phyloP scores from a whole-genome alignment of 2,888 invertebrate species.

The Drosophila infuscata region DNA sequence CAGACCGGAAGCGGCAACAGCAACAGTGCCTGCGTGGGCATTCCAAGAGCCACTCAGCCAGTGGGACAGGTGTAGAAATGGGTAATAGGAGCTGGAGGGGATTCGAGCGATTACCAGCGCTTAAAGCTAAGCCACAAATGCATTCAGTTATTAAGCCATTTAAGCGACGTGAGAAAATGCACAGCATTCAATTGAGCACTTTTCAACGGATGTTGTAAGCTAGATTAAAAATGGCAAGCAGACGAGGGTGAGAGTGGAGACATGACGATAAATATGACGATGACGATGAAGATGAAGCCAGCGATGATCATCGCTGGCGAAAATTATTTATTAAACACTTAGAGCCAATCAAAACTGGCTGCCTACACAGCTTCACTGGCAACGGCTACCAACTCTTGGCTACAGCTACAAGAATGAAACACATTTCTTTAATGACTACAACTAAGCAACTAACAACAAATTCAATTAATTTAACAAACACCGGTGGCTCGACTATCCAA shows the following conservation, averaged over 20 bases:
- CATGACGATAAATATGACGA: conserved; percentile 31
- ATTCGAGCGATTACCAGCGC: conserved; percentile 58
- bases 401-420: conserved; percentile 25
- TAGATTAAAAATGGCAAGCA: conserved; percentile 45
- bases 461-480: conserved; percentile 74
- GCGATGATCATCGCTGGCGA: conserved; percentile 57
- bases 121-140: conserved; percentile 77
- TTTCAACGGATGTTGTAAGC: conserved; percentile 61
- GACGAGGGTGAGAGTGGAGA: conserved; percentile 7
- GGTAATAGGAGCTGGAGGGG: not conserved
- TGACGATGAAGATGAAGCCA: conserved; percentile 35
- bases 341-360: conserved; percentile 56
- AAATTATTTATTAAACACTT: conserved; percentile 76
- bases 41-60: conserved; percentile 37
- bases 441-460: conserved; percentile 70
- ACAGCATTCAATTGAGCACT: conserved; percentile 58
- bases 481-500: conserved; percentile 44
- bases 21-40: conserved; percentile 62
- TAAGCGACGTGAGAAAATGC: conserved; percentile 79
- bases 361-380: conserved; percentile 41
- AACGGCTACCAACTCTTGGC: not conserved
- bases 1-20: conserved; percentile 72
- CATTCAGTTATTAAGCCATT: conserved; percentile 79
- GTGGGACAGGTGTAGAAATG: not conserved
- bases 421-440: conserved; percentile 63